Evolutionary conservation across 2,113 vertebrate species (phyloP), one percentile per base, ranked within the genome.

Genomic region (Sander lucioperca): DNA sequence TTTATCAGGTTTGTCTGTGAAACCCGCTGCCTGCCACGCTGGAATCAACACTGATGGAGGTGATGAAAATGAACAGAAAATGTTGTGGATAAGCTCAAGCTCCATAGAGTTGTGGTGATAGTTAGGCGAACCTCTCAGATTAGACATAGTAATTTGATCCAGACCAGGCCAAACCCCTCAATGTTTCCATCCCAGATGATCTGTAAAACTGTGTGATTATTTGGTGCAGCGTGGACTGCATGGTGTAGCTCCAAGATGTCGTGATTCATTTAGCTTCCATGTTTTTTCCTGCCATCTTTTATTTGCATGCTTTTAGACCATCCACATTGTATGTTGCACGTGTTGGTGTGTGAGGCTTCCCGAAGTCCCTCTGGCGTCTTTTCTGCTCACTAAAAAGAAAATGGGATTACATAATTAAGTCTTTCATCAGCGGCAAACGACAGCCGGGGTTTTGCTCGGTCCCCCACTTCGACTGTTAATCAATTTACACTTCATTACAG

Each of bases 331-430:
- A 13, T 64, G 39, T 30, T 53, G 73, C 18, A 45, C 50, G 19
- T 66, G 36, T 76, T 5, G 1, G 48, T 0, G 61, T 50, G 79
- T 65, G 75, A 66, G 67, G 30, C n/a, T 58, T 21, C 64, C n/a
- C 57, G 27, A 43, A 43, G 39, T 80, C 84, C 89, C 89, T 78
- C 57, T 66, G 70, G 88, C 81, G 6, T 83, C 69, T 33, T 87
- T 48, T 76, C 78, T 74, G 77, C 77, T 90, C 80, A 51, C 80
- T 83, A 79, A 76, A 79, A 71, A 85, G 77, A 83, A 91, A 93
- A 92, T 82, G 54, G 30, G 80, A 91, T 95, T 89, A 91, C 90
- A 82, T 94, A 94, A 94, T 93, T 90, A 86, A 81, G 77, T 89
- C 85, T 93, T 94, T 91, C 83, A 88, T 91, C 78, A 80, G 74